A percentile compares a stretch with the other conserved stretches of the same genome.
phyloP scores from a whole-genome alignment of 2,888 invertebrate genomes.

The Eugnorisma glareosa region DNA sequence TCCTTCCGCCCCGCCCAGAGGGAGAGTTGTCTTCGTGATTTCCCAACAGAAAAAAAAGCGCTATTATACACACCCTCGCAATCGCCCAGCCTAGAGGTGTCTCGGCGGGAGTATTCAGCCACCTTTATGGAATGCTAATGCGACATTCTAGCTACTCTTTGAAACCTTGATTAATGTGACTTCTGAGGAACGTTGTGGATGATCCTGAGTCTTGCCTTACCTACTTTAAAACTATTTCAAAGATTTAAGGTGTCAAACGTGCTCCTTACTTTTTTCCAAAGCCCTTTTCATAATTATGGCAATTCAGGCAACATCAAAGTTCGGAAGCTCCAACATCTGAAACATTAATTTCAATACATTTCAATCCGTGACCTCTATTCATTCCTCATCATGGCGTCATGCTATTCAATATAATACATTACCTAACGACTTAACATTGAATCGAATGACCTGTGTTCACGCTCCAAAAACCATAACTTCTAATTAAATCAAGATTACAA shows the following conservation, averaged over 20 bases:
- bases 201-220: not conserved
- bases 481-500: conserved; percentile 60
- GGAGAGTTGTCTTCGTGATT: too few species aligned
- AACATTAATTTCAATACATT: conserved; percentile 4
- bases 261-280: not conserved
- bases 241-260: not conserved
- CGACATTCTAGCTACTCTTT: not conserved
- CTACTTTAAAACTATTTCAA: not conserved
- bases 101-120: not conserved
- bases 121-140: not conserved
- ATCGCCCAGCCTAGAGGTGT: too few species aligned
- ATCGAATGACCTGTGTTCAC: conserved; percentile 59
- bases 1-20: too few species aligned
- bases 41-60: too few species aligned
- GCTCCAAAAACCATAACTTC: conserved; percentile 42
- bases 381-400: conserved; percentile 45
- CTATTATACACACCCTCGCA: not conserved
- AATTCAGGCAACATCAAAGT: not conserved
- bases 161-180: not conserved
- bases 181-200: not conserved
- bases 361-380: conserved; percentile 50
- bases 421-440: conserved; percentile 54
- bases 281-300: not conserved
- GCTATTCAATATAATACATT: conserved; percentile 42
- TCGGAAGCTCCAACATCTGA: not conserved